A percentile compares a stretch with the other conserved stretches of the same genome.
phyloP scores from a whole-genome alignment of 1,140 invertebrate genomes.

The Leptopilina boulardi region DNA sequence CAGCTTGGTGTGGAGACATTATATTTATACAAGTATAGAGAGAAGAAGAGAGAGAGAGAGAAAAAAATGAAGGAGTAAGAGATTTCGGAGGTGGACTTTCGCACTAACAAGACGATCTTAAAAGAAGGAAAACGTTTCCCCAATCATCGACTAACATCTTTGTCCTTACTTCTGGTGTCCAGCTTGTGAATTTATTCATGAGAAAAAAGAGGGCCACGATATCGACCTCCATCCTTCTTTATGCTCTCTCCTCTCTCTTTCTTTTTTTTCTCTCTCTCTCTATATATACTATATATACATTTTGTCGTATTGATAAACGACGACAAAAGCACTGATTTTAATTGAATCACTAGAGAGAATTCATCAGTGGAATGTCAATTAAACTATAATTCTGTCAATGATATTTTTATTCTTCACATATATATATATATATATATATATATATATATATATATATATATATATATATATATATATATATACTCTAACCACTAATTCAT shows the following conservation, averaged over 20 bases:
- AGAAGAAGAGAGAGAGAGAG: no score
- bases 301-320: conserved; percentile 53
- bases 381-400: conserved; percentile 62
- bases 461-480: no score
- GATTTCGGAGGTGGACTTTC: conserved; percentile 60
- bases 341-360: conserved; percentile 55
- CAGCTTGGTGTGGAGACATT: conserved; percentile 56
- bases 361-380: conserved; percentile 61
- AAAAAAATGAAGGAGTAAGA: conserved; percentile 54
- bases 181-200: conserved; percentile 71
- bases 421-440: no score
- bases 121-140: conserved; percentile 68
- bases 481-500: neutral
- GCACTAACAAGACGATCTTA: conserved; percentile 67
- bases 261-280: conserved; percentile 46
- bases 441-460: no score
- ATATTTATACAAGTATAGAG: conserved; percentile 29
- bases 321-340: conserved; percentile 61
- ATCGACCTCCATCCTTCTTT: conserved; percentile 59
- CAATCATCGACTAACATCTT: conserved; percentile 71
- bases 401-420: conserved; percentile 51
- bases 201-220: conserved; percentile 48
- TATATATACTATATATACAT: no score
- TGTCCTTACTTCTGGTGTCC: conserved; percentile 62
- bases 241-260: conserved; percentile 42